A percentile compares a stretch with the other conserved stretches of the same genome.
phyloP scores from a whole-genome alignment of 2,113 vertebrate genomes.

The Martes martes region DNA sequence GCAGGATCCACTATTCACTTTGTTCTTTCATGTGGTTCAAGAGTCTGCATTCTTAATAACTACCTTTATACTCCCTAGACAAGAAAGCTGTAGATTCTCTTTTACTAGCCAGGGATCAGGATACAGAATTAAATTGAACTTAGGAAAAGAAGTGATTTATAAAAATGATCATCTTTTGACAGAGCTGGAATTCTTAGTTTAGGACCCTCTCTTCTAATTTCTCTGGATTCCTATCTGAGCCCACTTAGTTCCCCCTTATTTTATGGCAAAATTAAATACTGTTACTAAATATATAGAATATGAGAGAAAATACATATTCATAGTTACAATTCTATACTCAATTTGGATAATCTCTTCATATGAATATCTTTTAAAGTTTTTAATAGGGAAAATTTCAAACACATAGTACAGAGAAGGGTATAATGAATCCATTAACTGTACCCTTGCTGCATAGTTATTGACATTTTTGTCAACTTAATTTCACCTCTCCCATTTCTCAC shows the following conservation, averaged over 20 bases:
- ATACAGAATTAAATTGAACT: background rate
- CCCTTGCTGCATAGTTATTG: background rate
- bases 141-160: slow-evolving; percentile 31
- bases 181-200: background rate
- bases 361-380: slow-evolving; percentile 10
- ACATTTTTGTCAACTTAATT: slow-evolving; percentile 20
- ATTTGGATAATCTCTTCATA: background rate
- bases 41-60: background rate
- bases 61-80: background rate
- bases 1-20: background rate
- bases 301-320: background rate
- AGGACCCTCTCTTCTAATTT: background rate
- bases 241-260: background rate
- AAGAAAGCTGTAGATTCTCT: background rate
- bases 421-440: background rate
- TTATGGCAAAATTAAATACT: background rate
- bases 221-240: background rate
- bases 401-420: background rate
- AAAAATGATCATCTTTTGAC: slow-evolving; percentile 8
- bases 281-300: background rate
- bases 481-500: background rate
- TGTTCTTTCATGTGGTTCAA: background rate
- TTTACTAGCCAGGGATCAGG: background rate
- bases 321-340: background rate
- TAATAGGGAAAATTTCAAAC: background rate